Evolutionary conservation across 2,113 vertebrate genomes (phyloP).

Genomic region (Tychaedon coryphoeus): DNA sequence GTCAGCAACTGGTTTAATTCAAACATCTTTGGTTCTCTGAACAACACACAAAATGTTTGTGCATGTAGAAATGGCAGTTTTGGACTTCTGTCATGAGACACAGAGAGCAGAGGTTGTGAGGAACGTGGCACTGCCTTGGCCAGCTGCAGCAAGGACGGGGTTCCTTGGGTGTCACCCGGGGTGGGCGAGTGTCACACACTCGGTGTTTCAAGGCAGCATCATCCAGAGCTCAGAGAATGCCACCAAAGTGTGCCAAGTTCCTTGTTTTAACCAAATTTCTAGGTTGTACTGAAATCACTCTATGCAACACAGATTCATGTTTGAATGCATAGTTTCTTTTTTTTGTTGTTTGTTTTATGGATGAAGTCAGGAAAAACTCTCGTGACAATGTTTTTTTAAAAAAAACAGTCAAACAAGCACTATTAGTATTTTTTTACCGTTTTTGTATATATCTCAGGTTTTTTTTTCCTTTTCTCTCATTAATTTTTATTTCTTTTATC

Average conservation of each 20-base stretch:
- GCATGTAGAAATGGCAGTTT: background rate
- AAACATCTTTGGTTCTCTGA: background rate
- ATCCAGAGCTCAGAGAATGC: slow-evolving; percentile 49
- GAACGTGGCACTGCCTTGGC: background rate
- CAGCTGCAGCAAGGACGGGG: background rate
- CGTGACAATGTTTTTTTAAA: slow-evolving; percentile 60
- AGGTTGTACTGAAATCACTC: slow-evolving; percentile 86
- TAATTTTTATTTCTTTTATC: slow-evolving; percentile 72
- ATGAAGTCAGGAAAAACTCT: slow-evolving; percentile 69
- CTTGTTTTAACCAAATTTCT: slow-evolving; percentile 76
- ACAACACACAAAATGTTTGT: background rate
- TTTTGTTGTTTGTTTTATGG: slow-evolving; percentile 59
- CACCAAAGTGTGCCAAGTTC: slow-evolving; percentile 82
- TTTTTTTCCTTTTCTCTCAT: slow-evolving; percentile 57
- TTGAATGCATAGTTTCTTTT: slow-evolving; percentile 74
- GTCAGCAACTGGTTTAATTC: background rate
- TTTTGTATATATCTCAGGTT: slow-evolving; percentile 79
- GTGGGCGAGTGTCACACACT: background rate
- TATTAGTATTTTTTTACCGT: slow-evolving; percentile 73
- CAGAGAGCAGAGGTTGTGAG: background rate
- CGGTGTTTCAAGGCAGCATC: background rate
- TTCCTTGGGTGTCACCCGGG: background rate
- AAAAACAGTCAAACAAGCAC: slow-evolving; percentile 64
- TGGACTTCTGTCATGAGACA: background rate
- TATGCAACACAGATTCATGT: slow-evolving; percentile 91